A percentile compares a stretch with the other conserved stretches of the same genome.
Conservation (phyloP, 2,797 vertebrate species). For the Galaxias olidus region DNA sequence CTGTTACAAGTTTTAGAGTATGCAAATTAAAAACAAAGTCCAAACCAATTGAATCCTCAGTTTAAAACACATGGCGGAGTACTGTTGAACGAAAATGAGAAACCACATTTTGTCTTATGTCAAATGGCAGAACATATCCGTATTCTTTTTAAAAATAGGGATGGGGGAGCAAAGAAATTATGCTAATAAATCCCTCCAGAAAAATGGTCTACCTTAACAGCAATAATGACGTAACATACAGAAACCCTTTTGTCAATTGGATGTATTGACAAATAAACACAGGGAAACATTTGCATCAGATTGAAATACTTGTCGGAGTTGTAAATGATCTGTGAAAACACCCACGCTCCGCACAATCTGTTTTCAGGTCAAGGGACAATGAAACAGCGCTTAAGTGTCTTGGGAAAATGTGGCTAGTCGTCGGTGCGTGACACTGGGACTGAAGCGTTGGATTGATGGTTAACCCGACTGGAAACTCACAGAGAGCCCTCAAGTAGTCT, state of each 20-base stretch:
- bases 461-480: slow-evolving; percentile 54
- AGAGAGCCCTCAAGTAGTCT: slow-evolving; percentile 26
- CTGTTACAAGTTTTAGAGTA: slow-evolving; percentile 82
- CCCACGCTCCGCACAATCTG: slow-evolving; percentile 35
- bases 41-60: slow-evolving; percentile 21
- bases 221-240: slow-evolving; percentile 58
- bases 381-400: slow-evolving; percentile 56
- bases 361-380: slow-evolving; percentile 55
- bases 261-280: slow-evolving; percentile 73
- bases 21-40: slow-evolving; percentile 23
- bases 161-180: slow-evolving; percentile 20
- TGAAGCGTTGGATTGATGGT: slow-evolving; percentile 66
- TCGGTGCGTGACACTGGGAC: slow-evolving; percentile 53
- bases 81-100: background rate
- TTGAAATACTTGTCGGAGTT: slow-evolving; percentile 46
- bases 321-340: slow-evolving; percentile 45
- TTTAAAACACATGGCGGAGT: slow-evolving; percentile 2
- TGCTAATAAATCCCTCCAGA: slow-evolving; percentile 55
- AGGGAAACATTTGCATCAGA: slow-evolving; percentile 67
- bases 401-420: slow-evolving; percentile 59
- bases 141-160: background rate
- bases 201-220: slow-evolving; percentile 58
- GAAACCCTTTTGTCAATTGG: slow-evolving; percentile 35
- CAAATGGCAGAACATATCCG: background rate
- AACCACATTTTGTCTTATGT: background rate